These are phyloP conservation scores for Ennomos erosarius DNA, from an alignment of 2,888 invertebrate genomes.

Conservation along the genomic window DNA sequence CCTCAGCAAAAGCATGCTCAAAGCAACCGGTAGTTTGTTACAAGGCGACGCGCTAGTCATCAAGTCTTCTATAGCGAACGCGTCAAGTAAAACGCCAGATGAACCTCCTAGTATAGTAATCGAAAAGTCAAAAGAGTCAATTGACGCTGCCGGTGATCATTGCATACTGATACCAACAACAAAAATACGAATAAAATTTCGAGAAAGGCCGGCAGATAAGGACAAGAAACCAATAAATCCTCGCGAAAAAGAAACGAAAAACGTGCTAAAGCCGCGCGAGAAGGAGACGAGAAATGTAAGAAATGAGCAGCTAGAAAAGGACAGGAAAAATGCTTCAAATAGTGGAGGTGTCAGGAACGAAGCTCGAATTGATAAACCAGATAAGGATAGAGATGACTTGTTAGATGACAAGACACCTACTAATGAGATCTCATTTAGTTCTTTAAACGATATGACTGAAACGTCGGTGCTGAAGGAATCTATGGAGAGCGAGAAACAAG, in stretches of 20 bases:
- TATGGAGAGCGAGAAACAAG: conserved; percentile 79
- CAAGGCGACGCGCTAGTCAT: conserved; percentile 77
- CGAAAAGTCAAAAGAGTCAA: conserved; percentile 51
- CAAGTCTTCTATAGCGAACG: conserved; percentile 71
- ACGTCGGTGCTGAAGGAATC: conserved; percentile 80
- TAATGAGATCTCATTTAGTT: conserved; percentile 78
- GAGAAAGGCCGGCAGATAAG: conserved; percentile 69
- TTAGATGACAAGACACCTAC: conserved; percentile 79
- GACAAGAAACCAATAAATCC: conserved; percentile 31
- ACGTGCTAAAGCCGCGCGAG: conserved; percentile 23
- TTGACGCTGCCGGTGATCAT: conserved; percentile 25
- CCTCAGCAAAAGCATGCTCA: conserved; percentile 77
- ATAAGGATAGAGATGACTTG: conserved; percentile 64
- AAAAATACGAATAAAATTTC: conserved; percentile 66
- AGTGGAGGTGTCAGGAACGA: conserved; percentile 66
- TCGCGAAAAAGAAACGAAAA: conserved; percentile 54
- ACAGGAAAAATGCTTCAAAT: conserved; percentile 73
- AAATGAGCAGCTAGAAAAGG: conserved; percentile 36
- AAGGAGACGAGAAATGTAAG: conserved; percentile 15
- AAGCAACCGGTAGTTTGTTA: conserved; percentile 71
- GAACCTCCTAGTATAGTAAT: conserved; percentile 66
- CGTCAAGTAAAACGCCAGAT: conserved; percentile 62
- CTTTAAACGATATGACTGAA: conserved; percentile 80
- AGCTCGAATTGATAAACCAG: conserved; percentile 56
- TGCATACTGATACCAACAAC: conserved; percentile 48